Base-by-base conservation (phyloP, 2,113 vertebrate species). In the Atherinomorus stipes region DNA sequence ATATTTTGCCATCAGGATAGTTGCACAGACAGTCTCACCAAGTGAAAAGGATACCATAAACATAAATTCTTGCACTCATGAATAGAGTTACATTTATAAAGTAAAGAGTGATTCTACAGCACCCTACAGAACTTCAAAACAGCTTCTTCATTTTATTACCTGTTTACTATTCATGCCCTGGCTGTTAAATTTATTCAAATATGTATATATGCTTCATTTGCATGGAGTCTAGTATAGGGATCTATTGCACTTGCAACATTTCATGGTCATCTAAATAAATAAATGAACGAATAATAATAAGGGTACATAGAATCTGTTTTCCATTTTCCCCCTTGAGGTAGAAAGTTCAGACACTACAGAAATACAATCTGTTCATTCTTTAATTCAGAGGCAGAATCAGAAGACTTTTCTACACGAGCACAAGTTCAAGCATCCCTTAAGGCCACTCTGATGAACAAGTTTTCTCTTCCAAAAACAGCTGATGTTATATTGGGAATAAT, bases 401-500 rank as follows among this genome's bases (percentile, higher is more conserved):
- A 52, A 68, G 26, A 51, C 6, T n/a, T 26, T 31, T 42, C 18
- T 54, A 40, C 21, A 58, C 44, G 38, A 40, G 56, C 57, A n/a
- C 28, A 62, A 62, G 61, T 28, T 51, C 11, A 34, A 52, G 13
- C 54, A 76, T 66, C 57, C 54, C 56, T 70, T 26, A 15, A 34
- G 60, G 74, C 23, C 56, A 61, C 34, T 6, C 22, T 40, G 71
- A 74, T 82, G 61, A 80, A 25, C 7, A 71, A 31, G 23, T 72
- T 61, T 47, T 38, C 25, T 74, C 47, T 56, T 78, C 62, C 77
- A 78, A 72, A 72, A 51, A 63, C 74, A 71, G 58, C 1, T 54
- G 58, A 78, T 78, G 74, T 75, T 80, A 76, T 51, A 80, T 59
- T 40, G 11, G 45, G 67, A 66, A 78, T 78, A 73, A 78, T 66